phyloP scores from a whole-genome alignment of 2,888 invertebrate species.

The Oegoconia quadripuncta region DNA sequence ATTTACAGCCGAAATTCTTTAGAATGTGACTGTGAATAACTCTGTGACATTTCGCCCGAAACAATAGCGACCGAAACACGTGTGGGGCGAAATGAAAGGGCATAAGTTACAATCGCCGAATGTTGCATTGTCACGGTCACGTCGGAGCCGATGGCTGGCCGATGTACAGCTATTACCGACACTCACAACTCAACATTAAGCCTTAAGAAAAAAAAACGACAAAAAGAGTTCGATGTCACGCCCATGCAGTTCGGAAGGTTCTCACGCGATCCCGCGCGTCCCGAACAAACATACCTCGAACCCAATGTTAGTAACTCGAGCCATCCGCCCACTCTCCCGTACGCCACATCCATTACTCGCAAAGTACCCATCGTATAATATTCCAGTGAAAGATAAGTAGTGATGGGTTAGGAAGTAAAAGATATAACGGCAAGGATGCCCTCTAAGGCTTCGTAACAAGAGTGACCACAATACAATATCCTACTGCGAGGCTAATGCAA shows the following conservation, averaged over 20 bases:
- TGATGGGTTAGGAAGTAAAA: slow-evolving; percentile 35
- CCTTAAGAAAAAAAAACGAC: slow-evolving; percentile 39
- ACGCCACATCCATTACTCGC: slow-evolving; percentile 35
- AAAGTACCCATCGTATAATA: slow-evolving; percentile 12
- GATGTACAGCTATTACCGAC: slow-evolving; percentile 51
- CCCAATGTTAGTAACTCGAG: slow-evolving; percentile 51
- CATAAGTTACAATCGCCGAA: slow-evolving; percentile 25
- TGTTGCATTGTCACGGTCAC: slow-evolving; percentile 69
- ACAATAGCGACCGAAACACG: slow-evolving; percentile 34
- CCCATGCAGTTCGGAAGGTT: slow-evolving; percentile 72
- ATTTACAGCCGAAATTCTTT: slow-evolving; percentile 14
- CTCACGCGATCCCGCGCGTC: slow-evolving; percentile 64
- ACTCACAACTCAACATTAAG: slow-evolving; percentile 57
- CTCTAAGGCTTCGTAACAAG: slow-evolving; percentile 57
- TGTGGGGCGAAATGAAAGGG: slow-evolving; percentile 34
- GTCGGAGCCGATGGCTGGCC: slow-evolving; percentile 40
- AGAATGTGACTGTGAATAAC: slow-evolving; percentile 16
- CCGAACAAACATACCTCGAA: slow-evolving; percentile 65
- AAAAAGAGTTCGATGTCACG: slow-evolving; percentile 73
- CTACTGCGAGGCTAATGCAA: slow-evolving; percentile 48
- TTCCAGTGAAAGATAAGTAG: slow-evolving; percentile 24
- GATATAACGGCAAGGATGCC: slow-evolving; percentile 37
- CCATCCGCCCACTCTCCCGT: slow-evolving; percentile 42
- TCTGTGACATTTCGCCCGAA: slow-evolving; percentile 17
- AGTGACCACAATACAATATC: slow-evolving; percentile 47